phyloP scores from a whole-genome alignment of 2,797 vertebrate genomes.

The Acrossocheilus fasciatus region DNA sequence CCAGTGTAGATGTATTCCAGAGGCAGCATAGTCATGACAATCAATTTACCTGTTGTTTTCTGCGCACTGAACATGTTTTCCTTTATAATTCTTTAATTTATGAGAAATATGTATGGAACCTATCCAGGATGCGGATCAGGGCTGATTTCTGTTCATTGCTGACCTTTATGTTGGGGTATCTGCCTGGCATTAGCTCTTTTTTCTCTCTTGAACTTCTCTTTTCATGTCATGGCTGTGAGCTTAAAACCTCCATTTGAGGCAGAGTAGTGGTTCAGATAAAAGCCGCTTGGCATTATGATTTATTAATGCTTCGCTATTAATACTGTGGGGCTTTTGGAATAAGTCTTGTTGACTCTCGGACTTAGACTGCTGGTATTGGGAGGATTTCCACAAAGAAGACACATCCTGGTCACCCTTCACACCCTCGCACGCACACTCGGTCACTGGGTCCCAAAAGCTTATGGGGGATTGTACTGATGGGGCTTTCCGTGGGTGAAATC shows the following conservation, averaged over 20 bases:
- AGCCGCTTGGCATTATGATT: slow-evolving; percentile 55
- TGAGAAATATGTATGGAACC: neutral
- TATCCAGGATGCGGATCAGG: neutral
- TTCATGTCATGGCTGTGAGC: slow-evolving; percentile 20
- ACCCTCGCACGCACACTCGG: slow-evolving; percentile 1
- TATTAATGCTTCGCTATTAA: slow-evolving; percentile 60
- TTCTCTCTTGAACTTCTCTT: slow-evolving; percentile 26
- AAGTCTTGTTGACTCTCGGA: slow-evolving; percentile 55
- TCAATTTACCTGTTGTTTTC: neutral
- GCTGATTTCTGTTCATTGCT: neutral
- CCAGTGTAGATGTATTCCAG: neutral
- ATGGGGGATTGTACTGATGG: slow-evolving; percentile 48
- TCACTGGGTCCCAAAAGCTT: slow-evolving; percentile 45
- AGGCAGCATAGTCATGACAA: neutral
- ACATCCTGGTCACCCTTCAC: slow-evolving; percentile 57
- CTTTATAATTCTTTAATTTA: neutral
- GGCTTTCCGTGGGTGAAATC: slow-evolving; percentile 29
- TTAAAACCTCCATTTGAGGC: slow-evolving; percentile 51
- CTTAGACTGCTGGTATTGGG: slow-evolving; percentile 52
- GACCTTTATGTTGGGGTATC: neutral
- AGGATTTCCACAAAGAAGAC: slow-evolving; percentile 58
- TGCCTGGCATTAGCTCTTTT: slow-evolving; percentile 5
- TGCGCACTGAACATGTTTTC: neutral
- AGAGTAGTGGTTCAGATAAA: slow-evolving; percentile 45
- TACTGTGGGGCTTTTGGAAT: slow-evolving; percentile 52